phyloP scores from a whole-genome alignment of 2,888 invertebrate species.

The Drosophila neoperkinsi region DNA sequence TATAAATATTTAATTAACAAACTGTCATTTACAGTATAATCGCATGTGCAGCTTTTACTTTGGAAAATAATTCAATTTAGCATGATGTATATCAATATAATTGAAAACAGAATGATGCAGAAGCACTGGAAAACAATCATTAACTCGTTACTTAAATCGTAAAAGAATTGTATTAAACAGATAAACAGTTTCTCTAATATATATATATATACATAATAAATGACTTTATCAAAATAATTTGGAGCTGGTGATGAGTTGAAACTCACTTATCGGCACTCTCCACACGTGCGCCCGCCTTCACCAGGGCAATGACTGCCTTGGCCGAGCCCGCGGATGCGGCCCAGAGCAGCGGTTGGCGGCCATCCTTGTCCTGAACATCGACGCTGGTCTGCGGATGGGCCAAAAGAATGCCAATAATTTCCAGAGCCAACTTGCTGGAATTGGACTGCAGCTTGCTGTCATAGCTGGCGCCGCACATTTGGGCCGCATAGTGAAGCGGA shows the following conservation, averaged over 20 bases:
- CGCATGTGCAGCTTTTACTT: neutral
- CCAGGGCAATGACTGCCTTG: conserved; percentile 94
- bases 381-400: conserved; percentile 92
- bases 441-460: conserved; percentile 86
- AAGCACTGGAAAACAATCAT: neutral
- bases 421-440: conserved; percentile 83
- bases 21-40: neutral
- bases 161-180: neutral
- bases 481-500: conserved; percentile 98
- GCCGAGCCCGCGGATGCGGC: conserved; percentile 98
- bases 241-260: neutral
- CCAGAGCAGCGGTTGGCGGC: conserved; percentile 97
- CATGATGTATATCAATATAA: neutral
- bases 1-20: neutral
- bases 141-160: neutral
- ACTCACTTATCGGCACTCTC: conserved; percentile 91
- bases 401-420: conserved; percentile 92
- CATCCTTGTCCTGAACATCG: conserved; percentile 95
- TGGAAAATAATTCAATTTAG: neutral
- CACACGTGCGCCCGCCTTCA: conserved; percentile 94
- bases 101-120: neutral
- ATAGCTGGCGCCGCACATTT: conserved; percentile 95
- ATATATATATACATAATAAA: neutral
- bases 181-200: neutral
- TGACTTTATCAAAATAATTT: neutral